Base-by-base conservation (phyloP, 2,888 invertebrate species). In the Coleophora deauratella region DNA sequence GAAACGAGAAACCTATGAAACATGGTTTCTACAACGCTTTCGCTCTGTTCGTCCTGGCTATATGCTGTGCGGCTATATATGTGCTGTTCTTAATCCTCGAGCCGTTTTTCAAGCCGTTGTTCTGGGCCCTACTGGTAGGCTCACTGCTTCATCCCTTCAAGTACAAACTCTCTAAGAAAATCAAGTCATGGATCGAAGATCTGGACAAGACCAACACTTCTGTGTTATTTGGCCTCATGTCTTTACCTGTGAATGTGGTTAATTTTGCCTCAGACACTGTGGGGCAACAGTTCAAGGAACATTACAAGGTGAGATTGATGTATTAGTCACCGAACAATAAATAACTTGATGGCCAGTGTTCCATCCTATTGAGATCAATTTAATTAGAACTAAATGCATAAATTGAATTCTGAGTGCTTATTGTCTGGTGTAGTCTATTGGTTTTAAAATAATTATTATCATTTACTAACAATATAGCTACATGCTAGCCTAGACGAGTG, bases 51-150 rank as follows among this genome's bases (percentile, higher is more conserved):
- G 87, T 95, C 50, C 80, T 95, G 46, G 81, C 89, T 34, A 70
- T 93, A 38, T 89, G 90, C 53, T 89, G 89, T 63, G 89, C 89
- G 31, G 93, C 92, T 11, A 87, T 91, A 33, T 92, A 91, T 67
- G 93, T 94, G 1, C 87, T 96, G 7, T 96, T 94, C 72, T 88
- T 94, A 48, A 93, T 96, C 52, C 81, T 98, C 27, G 93, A 95
- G 58, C 97, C 97, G 0, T 98, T 98, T 75, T 90, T 99, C 30
- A 93, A 95, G 54, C 98, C 99, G 0, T 76, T 99, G 40, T 88
- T 98, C 54, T 99, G 99, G 99, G 98, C 99, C 0, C 86, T 97
- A 42, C 85, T 99, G 28, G 95, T 97, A 59, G 99, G 99, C n/a
- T 97, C 98, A 0, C 93, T 98, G 32, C 87, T 99, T n/a, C 96